phyloP scores from a whole-genome alignment of 2,888 invertebrate genomes.

The Chrysina gloriosa region DNA sequence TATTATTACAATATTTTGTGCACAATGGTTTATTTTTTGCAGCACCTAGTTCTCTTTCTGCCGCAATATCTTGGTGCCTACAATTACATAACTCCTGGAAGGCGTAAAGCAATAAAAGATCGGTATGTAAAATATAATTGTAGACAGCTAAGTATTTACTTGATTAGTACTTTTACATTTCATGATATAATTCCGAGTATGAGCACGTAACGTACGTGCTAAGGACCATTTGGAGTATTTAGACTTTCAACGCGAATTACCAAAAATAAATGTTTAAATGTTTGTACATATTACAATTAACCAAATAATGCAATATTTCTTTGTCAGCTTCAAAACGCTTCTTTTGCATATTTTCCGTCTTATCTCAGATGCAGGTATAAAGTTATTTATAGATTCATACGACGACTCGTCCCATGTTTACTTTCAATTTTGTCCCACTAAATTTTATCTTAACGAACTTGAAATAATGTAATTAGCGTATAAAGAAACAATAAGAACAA shows the following conservation, averaged over 20 bases:
- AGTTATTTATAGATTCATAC: neutral
- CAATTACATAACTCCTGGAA: neutral
- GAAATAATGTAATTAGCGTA: neutral
- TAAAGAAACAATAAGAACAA: neutral
- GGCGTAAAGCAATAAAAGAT: neutral
- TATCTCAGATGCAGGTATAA: neutral
- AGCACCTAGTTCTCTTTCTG: neutral
- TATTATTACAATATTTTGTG: neutral
- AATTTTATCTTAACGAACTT: neutral
- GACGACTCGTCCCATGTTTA: neutral
- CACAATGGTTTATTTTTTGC: conserved; percentile 1
- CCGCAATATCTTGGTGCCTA: neutral
- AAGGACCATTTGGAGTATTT: too few species aligned
- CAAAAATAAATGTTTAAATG: too few species aligned
- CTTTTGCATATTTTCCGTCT: neutral
- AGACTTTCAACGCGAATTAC: neutral
- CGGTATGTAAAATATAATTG: neutral
- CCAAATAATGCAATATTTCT: too few species aligned
- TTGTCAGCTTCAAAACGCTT: too few species aligned
- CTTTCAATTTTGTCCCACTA: neutral
- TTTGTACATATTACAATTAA: too few species aligned
- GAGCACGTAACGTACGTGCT: neutral
- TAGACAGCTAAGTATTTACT: neutral
- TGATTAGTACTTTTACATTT: neutral
- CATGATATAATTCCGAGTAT: neutral